Conservation (phyloP, 2,888 invertebrate genomes). For the Mesorhabditis spiculigera region DNA sequence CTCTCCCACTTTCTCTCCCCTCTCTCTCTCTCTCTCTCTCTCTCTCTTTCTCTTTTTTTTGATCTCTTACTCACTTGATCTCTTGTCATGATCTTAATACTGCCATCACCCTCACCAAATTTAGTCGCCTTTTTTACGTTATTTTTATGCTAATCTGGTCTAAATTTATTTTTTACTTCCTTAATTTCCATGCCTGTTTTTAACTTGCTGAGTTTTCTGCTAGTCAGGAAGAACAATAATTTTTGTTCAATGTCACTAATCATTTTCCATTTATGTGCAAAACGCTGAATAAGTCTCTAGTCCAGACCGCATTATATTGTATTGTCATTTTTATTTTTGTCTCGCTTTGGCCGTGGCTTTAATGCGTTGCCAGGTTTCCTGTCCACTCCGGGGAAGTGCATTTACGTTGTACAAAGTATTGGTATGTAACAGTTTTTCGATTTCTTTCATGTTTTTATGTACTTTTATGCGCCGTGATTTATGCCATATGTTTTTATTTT, state of each 20-base stretch:
- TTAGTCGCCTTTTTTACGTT: too few relatives aligned
- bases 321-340: neutral
- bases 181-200: too few relatives aligned
- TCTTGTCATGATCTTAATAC: too few relatives aligned
- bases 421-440: neutral
- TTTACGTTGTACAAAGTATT: neutral
- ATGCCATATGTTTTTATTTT: too few relatives aligned
- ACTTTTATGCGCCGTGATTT: too few relatives aligned
- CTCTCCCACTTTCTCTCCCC: too few relatives aligned
- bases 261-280: neutral
- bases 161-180: neutral
- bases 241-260: neutral
- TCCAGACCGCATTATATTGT: too few relatives aligned
- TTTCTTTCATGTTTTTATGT: neutral
- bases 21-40: too few relatives aligned
- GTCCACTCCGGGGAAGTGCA: neutral
- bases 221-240: neutral
- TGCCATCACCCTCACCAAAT: too few relatives aligned
- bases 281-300: neutral
- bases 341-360: too few relatives aligned
- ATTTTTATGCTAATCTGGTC: neutral
- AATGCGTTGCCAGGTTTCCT: neutral
- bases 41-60: too few relatives aligned
- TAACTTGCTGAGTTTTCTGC: conserved; percentile 2
- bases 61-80: too few relatives aligned